Conservation (phyloP, 2,888 invertebrate genomes). For the Xylota sylvarum region DNA sequence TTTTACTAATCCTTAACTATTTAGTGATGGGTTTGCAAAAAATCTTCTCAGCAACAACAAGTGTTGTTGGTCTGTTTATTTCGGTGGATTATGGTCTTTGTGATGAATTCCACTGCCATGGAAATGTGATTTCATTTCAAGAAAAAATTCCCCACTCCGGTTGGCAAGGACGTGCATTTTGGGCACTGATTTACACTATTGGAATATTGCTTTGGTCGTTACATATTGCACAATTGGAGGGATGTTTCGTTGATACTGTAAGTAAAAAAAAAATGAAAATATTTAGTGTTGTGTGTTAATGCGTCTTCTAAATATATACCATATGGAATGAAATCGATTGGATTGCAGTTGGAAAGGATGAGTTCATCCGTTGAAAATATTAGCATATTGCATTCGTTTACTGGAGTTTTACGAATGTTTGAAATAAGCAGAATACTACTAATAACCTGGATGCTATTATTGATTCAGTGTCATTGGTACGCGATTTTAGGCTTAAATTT, state of each 20-base stretch:
- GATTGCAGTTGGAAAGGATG: too few species aligned
- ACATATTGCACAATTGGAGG: conserved; percentile 81
- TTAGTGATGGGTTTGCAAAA: conserved; percentile 87
- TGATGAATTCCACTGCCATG: conserved; percentile 87
- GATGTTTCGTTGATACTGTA: conserved; percentile 77
- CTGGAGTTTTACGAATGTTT: too few species aligned
- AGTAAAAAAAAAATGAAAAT: neutral
- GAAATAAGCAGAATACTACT: too few species aligned
- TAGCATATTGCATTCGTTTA: too few species aligned
- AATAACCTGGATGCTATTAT: too few species aligned
- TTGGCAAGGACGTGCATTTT: conserved; percentile 86
- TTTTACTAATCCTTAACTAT: neutral
- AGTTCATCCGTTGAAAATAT: too few species aligned
- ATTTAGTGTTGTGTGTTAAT: too few species aligned
- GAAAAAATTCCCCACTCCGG: conserved; percentile 79
- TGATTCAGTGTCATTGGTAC: too few species aligned
- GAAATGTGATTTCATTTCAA: conserved; percentile 84
- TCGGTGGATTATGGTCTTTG: conserved; percentile 88
- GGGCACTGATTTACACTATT: conserved; percentile 86
- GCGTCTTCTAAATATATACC: too few species aligned
- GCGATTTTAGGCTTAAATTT: too few species aligned
- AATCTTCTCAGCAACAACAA: conserved; percentile 87
- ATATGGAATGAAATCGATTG: too few species aligned
- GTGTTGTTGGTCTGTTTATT: conserved; percentile 87
- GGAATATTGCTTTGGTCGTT: conserved; percentile 86